Evolutionary conservation across 64 coral and sea anemone species (phyloP).

Genomic region (Montipora cactus): DNA sequence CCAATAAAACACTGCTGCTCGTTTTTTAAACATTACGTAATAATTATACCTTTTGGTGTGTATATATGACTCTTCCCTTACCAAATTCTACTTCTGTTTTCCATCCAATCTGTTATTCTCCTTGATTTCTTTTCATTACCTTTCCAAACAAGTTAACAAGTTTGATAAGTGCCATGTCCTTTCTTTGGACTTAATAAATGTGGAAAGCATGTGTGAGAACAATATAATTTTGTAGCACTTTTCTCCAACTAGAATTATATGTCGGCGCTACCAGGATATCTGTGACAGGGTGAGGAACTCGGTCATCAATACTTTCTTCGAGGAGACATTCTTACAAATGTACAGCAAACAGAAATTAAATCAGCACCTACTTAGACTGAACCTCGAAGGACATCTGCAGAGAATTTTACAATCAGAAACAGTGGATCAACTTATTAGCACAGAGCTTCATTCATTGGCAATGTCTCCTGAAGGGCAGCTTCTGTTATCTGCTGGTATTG

Average conservation of each 20-base stretch:
- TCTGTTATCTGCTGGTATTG: constrained; percentile 59
- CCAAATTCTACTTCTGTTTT: not conserved
- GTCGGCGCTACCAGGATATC: constrained; percentile 71
- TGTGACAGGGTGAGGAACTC: constrained; percentile 65
- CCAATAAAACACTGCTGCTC: too few species aligned
- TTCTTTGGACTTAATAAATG: not conserved
- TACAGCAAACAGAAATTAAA: constrained; percentile 84
- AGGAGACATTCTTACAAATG: constrained; percentile 79
- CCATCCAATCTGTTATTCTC: not conserved
- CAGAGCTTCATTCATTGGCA: constrained; percentile 69
- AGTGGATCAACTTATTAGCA: constrained; percentile 80
- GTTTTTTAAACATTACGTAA: too few species aligned
- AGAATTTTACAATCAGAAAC: constrained; percentile 81
- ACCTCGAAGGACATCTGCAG: constrained; percentile 80
- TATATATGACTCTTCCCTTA: not conserved
- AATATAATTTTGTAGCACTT: not conserved
- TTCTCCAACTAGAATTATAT: constrained; percentile 53
- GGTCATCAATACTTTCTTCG: constrained; percentile 73
- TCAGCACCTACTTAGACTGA: constrained; percentile 71
- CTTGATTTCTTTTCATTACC: not conserved
- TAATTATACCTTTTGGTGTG: too few species aligned
- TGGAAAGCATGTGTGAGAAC: too few species aligned
- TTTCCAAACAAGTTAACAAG: not conserved
- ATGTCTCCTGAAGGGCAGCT: constrained; percentile 82
- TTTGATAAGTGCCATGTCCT: not conserved